A percentile compares a stretch with the other conserved stretches of the same genome.
These are phyloP conservation scores for Eupithecia tripunctaria DNA, from an alignment of 2,888 invertebrate genomes.

Conservation along the genomic window DNA sequence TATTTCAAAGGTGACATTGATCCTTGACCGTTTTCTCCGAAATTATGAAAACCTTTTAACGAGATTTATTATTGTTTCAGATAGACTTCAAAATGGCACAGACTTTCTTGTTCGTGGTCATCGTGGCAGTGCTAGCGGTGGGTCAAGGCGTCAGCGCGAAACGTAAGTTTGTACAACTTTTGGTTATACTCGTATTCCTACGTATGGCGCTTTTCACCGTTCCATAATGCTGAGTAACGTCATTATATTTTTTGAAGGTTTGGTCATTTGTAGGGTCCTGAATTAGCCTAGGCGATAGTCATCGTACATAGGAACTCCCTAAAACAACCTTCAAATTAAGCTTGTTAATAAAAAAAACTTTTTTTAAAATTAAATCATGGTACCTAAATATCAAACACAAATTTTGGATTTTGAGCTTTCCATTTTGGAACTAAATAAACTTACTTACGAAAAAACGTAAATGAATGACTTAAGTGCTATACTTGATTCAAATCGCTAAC, in stretches of 20 bases:
- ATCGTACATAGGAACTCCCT: too few species aligned
- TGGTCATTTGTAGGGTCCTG: too few species aligned
- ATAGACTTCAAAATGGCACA: constrained; percentile 64
- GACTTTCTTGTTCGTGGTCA: constrained; percentile 60
- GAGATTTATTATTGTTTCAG: constrained; percentile 48
- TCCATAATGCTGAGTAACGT: not conserved
- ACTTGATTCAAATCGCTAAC: too few species aligned
- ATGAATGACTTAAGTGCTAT: too few species aligned
- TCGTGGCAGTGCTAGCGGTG: constrained; percentile 64
- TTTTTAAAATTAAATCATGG: too few species aligned
- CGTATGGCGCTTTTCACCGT: not conserved
- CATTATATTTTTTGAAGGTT: not conserved
- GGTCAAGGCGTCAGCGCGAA: constrained; percentile 73
- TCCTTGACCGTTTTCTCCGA: not conserved
- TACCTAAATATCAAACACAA: too few species aligned
- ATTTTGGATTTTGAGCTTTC: too few species aligned
- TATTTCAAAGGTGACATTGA: constrained; percentile 30
- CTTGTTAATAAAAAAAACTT: too few species aligned
- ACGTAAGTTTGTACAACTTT: constrained; percentile 63
- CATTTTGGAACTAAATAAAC: too few species aligned
- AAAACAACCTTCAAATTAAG: too few species aligned
- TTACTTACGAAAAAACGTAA: too few species aligned
- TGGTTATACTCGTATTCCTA: not conserved
- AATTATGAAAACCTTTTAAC: not conserved
- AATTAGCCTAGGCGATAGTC: too few species aligned